These are phyloP conservation scores for Himalopsyche japonica DNA, from an alignment of 2,888 invertebrate species.

Conservation along the genomic window DNA sequence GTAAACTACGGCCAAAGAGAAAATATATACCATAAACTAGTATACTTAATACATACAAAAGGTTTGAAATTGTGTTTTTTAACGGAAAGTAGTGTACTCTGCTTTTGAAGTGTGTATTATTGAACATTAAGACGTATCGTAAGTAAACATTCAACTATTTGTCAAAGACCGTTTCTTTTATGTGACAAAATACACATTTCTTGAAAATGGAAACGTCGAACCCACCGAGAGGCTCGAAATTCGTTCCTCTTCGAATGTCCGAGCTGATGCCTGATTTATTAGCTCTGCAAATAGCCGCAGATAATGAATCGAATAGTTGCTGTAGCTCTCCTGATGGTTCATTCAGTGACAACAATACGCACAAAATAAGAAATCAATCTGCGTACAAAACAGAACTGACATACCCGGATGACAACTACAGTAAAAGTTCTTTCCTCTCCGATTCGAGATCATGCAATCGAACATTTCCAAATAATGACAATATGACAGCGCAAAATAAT, in stretches of 20 bases:
- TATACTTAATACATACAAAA: too few relatives aligned
- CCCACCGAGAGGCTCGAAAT: slow-evolving; percentile 53
- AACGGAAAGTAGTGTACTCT: neutral
- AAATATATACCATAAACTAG: too few relatives aligned
- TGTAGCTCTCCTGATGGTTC: slow-evolving; percentile 51
- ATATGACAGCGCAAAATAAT: neutral
- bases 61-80: neutral
- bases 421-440: neutral
- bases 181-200: neutral
- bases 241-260: slow-evolving; percentile 57
- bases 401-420: slow-evolving; percentile 2
- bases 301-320: slow-evolving; percentile 48
- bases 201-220: slow-evolving; percentile 46
- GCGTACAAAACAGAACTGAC: slow-evolving; percentile 10
- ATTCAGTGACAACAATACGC: slow-evolving; percentile 45
- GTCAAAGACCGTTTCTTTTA: neutral
- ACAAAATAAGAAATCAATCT: slow-evolving; percentile 36
- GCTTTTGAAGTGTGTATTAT: neutral
- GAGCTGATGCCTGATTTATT: slow-evolving; percentile 53
- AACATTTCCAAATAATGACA: slow-evolving; percentile 24
- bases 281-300: slow-evolving; percentile 47
- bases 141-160: neutral
- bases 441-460: slow-evolving; percentile 14
- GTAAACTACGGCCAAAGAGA: too few relatives aligned
- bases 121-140: too few relatives aligned